phyloP scores from a whole-genome alignment of 1,140 invertebrate genomes.

The Teleogryllus occipitalis region DNA sequence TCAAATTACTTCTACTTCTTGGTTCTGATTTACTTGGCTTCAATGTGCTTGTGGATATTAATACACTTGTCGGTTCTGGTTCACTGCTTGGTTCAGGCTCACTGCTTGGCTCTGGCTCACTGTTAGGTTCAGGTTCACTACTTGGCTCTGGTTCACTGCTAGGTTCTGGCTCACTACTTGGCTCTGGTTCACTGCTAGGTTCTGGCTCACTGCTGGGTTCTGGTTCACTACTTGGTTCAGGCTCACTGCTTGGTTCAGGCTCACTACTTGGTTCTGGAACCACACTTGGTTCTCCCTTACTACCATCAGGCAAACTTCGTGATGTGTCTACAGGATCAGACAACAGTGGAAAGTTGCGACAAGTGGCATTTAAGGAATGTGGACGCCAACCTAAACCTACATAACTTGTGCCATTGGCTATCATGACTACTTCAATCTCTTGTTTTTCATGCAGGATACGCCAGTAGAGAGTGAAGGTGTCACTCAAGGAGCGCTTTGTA shows the following conservation, averaged over 20 bases:
- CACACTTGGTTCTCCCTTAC: slow-evolving; percentile 18
- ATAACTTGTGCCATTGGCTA: slow-evolving; percentile 77
- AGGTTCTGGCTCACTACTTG: slow-evolving; percentile 21
- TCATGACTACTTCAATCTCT: slow-evolving; percentile 76
- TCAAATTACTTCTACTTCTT: slow-evolving; percentile 30
- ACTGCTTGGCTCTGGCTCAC: slow-evolving; percentile 32
- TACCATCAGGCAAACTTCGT: slow-evolving; percentile 24
- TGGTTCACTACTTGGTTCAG: slow-evolving; percentile 27
- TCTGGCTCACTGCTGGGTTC: slow-evolving; percentile 26
- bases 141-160: slow-evolving; percentile 38
- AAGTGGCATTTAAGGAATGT: slow-evolving; percentile 55
- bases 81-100: slow-evolving; percentile 36
- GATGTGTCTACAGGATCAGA: slow-evolving; percentile 15
- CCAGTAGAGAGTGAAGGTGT: slow-evolving; percentile 72
- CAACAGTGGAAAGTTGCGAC: slow-evolving; percentile 60
- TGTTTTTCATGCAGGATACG: slow-evolving; percentile 65
- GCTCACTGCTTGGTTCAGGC: slow-evolving; percentile 25
- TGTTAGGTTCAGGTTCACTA: slow-evolving; percentile 34
- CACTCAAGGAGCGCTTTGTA: slow-evolving; percentile 58
- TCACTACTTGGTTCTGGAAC: slow-evolving; percentile 24
- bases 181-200: slow-evolving; percentile 23
- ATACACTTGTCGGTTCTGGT: slow-evolving; percentile 35
- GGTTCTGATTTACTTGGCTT: slow-evolving; percentile 33
- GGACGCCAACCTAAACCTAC: slow-evolving; percentile 81
- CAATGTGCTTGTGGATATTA: slow-evolving; percentile 37